Base-by-base conservation (phyloP, 1,140 invertebrate species). In the Halotydeus destructor region DNA sequence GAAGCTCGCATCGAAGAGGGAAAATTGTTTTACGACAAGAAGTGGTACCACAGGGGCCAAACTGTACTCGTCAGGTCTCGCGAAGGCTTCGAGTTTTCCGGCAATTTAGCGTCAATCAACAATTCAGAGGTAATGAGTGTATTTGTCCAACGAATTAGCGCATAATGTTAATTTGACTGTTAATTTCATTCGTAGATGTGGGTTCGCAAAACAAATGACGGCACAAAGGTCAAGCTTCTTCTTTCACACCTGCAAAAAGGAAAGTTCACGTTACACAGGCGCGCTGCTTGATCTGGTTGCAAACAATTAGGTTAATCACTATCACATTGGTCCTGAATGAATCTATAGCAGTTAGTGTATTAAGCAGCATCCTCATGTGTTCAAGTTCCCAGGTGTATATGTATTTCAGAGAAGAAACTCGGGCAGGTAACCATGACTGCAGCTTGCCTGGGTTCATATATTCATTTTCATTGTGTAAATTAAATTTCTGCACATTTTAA, bases 1-100 rank as follows among this genome's bases (percentile, higher is more conserved):
- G 83, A 88, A 53, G 79, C 78, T 12, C 71, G 75, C 51, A 85
- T 93, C 52, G 85, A 91, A 63, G 84, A 91, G 66, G 85, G 86
- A 39, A 86, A 89, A 66, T 62, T 94, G 33, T 68, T 82, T 52
- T 93, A 84, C 64, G 85, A 94, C 61, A 74, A 82, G 52, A 69
- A 81, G 60, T 94, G 85, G 86, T 76, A 60, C 62, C 83, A 89
- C 57, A 69, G 85, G 44, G 86, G 86, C 2, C 84, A 91, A 61
- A 75, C 79, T 46, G 74, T 93, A 22, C 85, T 78, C 61, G 75
- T 91, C 5, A 85, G 86, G 60, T 81, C 80, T 23, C 76, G 78
- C 50, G 82, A 88, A 53, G 63, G 75, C 46, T 65, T 71, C 1
- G 74, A 78, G 53, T 81, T 83, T 55, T 71, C 76, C 43, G 84